A percentile compares a stretch with the other conserved stretches of the same genome.
phyloP scores from a whole-genome alignment of 1,140 invertebrate species.

The Diachasmimorpha longicaudata region DNA sequence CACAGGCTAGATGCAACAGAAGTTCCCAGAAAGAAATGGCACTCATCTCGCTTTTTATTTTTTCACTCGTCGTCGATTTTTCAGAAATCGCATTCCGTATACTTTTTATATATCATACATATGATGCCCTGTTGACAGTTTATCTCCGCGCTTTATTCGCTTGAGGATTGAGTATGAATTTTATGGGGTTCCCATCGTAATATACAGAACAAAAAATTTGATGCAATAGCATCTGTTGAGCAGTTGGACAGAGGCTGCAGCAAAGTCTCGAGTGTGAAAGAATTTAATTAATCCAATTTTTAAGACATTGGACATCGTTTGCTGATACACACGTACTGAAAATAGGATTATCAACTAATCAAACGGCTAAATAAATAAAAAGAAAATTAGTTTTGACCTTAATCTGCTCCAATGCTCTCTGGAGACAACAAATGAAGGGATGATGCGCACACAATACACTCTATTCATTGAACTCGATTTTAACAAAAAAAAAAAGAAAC shows the following conservation, averaged over 20 bases:
- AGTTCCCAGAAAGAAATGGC: not conserved
- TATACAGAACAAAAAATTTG: not conserved
- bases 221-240: not conserved
- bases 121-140: not conserved
- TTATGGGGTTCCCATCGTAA: not conserved
- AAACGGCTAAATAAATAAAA: no score
- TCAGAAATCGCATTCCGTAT: not conserved
- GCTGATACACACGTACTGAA: no score
- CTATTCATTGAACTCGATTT: no score
- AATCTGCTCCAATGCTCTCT: no score
- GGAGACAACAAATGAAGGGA: no score
- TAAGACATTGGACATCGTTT: no score
- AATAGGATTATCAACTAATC: no score
- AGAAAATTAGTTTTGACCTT: no score
- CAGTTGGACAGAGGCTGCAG: not conserved
- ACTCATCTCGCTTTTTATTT: not conserved
- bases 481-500: no score
- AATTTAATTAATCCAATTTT: not conserved
- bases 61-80: not conserved
- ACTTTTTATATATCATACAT: not conserved
- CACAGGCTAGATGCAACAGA: not conserved
- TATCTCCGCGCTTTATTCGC: not conserved
- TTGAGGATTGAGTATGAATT: not conserved
- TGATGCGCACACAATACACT: no score
- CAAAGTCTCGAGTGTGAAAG: not conserved